Base-by-base conservation (phyloP, 2,888 invertebrate species). In the Osedax frankpressi region DNA sequence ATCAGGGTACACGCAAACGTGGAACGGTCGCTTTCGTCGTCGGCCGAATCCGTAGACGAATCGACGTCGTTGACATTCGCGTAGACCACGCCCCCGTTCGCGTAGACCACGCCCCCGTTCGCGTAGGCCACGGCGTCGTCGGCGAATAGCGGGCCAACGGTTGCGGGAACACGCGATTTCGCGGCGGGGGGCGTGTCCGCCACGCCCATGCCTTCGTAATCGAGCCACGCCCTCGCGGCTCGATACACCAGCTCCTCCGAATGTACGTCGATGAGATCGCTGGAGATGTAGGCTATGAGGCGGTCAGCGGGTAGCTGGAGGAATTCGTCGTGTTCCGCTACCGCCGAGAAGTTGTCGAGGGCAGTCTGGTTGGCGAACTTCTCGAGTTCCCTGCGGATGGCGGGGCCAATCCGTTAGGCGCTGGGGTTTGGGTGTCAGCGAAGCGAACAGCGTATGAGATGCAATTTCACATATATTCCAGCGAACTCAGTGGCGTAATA, bases 271-370 rank as follows among this genome's bases (percentile, higher is more conserved):
- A 83, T 81, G 67, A 80, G 77, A 75, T 83, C 83, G 77, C 81
- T 81, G 14, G 81, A 79, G 30, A 83, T 75, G 75, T 82, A 83
- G 67, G 76, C 75, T 24, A 79, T 75, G 24, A 84, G 74, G 70
- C 81, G 78, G 3, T 81, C 81, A 1, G 80, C n/a, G 3, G 81
- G 74, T 0, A 83, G 77, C 27, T 83, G 80, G 11, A 81, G 73
- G 75, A 84, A 83, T 76, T 83, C 84, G 63, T 83, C 82, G 75
- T 78, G 78, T 44, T 83, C 81, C 6, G 81, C 80, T 28, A 84
- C 80, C 26, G 74, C 73, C 28, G 80, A 80, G 75, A 84, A 84
- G 76, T 84, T 83, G 70, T 84, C 83, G 60, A 83, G 74, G 11
- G 80, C 80, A 77, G 78, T 82, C 62, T 81, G 77, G 73, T 80